Evolutionary conservation across 2,888 invertebrate species (phyloP).

Genomic region (Brachyopa scutellaris): DNA sequence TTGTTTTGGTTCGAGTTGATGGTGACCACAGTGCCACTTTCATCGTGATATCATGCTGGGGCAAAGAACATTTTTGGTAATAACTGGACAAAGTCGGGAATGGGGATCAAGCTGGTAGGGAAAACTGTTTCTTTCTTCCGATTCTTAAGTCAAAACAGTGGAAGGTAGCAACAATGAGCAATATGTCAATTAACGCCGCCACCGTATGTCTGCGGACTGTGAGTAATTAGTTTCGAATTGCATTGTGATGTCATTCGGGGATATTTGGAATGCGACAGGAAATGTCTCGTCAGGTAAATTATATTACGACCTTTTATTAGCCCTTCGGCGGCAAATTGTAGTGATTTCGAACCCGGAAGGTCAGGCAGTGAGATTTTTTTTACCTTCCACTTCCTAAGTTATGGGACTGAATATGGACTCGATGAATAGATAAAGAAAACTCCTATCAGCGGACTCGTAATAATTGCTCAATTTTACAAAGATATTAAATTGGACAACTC

Average conservation of each 20-base stretch:
- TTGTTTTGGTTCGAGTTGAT: conserved; percentile 1
- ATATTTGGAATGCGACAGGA: conserved; percentile 15
- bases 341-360: conserved; percentile 4
- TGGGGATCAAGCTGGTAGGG: conserved; percentile 20
- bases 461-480: too few relatives aligned
- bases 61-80: not conserved
- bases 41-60: conserved; percentile 40
- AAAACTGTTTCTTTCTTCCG: not conserved
- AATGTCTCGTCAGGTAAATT: conserved; percentile 54
- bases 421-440: too few relatives aligned
- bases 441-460: too few relatives aligned
- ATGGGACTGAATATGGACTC: too few relatives aligned
- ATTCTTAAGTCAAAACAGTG: not conserved
- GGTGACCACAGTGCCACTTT: conserved; percentile 8
- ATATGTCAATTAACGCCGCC: conserved; percentile 30
- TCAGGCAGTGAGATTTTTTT: too few relatives aligned
- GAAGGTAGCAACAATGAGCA: conserved; percentile 22
- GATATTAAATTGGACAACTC: too few relatives aligned
- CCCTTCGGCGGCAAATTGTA: conserved; percentile 6
- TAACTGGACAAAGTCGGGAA: not conserved
- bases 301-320: conserved; percentile 23
- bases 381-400: too few relatives aligned
- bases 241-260: conserved; percentile 29
- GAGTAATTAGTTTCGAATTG: conserved; percentile 18
- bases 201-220: not conserved